Conservation (phyloP, 2,888 invertebrate genomes). For the Sialis lutaria region DNA sequence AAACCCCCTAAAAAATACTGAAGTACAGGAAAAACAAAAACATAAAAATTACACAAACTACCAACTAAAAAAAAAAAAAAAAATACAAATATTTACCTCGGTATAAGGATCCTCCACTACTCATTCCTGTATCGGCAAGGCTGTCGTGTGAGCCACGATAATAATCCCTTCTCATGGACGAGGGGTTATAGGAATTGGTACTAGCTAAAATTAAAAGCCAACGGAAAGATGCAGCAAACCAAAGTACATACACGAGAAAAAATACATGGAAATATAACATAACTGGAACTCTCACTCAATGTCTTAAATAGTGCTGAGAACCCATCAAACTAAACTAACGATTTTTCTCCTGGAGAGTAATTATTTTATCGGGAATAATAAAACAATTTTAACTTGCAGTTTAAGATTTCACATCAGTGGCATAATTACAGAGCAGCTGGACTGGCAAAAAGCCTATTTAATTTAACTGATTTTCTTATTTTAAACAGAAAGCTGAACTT, state of each 20-base stretch:
- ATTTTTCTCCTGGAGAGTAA: no score
- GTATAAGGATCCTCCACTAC: constrained; percentile 36
- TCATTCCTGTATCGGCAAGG: constrained; percentile 51
- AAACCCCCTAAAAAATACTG: constrained; percentile 1
- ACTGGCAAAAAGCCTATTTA: no score
- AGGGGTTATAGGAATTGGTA: constrained; percentile 29
- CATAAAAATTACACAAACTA: constrained; percentile 7
- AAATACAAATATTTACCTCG: constrained; percentile 39
- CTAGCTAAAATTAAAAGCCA: constrained; percentile 12
- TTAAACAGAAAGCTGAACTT: no score
- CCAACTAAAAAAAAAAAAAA: constrained; percentile 7
- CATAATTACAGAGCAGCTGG: no score
- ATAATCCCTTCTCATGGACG: constrained; percentile 73
- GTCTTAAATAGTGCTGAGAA: neutral
- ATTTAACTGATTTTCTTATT: no score
- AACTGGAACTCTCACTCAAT: constrained; percentile 9
- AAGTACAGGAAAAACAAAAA: constrained; percentile 3
- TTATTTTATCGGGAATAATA: no score
- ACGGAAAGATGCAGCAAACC: constrained; percentile 7
- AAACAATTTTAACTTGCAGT: no score
- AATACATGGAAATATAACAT: constrained; percentile 5
- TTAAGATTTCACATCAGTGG: no score
- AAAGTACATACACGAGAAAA: constrained; percentile 4
- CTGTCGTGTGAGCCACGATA: constrained; percentile 85
- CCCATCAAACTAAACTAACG: no score